Percentiles rank a stretch among this genome's conserved stretches.
phyloP scores from a whole-genome alignment of 2,113 vertebrate species.

The Pterocles orientalis region DNA sequence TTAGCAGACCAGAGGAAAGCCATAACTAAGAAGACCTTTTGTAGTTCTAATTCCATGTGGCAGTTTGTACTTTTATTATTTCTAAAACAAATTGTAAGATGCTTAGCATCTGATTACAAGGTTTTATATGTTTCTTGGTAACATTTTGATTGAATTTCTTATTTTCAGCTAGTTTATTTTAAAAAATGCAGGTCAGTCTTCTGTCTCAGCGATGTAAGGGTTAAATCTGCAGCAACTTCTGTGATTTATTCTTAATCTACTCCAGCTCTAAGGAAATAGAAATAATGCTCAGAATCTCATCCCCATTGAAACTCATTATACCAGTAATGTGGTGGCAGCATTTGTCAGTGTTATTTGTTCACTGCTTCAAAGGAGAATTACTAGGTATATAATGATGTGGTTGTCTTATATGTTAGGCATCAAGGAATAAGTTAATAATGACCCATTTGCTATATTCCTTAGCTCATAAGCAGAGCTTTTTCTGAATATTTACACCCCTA shows the following conservation, averaged over 20 bases:
- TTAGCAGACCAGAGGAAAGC: neutral
- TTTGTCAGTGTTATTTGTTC: constrained; percentile 39
- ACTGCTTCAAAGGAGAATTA: neutral
- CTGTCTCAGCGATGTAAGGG: neutral
- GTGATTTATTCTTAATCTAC: neutral
- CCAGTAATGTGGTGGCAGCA: constrained; percentile 2
- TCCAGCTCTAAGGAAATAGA: neutral
- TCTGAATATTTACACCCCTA: neutral
- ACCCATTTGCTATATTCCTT: neutral
- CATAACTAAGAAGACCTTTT: neutral
- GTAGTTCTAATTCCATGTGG: neutral
- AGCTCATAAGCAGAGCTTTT: neutral
- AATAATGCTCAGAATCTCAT: neutral
- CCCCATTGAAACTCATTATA: constrained; percentile 14
- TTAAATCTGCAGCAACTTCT: neutral
- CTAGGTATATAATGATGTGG: neutral
- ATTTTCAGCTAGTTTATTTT: neutral
- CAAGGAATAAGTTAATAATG: neutral
- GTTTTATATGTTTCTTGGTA: neutral
- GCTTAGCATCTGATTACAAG: neutral
- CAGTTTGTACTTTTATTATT: neutral
- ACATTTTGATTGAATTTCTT: neutral
- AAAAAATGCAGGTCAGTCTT: neutral
- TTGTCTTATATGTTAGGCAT: neutral
- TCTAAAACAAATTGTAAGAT: neutral